Evolutionary conservation across 2,888 invertebrate species (phyloP).

Genomic region (Hyposoter dolosus): DNA sequence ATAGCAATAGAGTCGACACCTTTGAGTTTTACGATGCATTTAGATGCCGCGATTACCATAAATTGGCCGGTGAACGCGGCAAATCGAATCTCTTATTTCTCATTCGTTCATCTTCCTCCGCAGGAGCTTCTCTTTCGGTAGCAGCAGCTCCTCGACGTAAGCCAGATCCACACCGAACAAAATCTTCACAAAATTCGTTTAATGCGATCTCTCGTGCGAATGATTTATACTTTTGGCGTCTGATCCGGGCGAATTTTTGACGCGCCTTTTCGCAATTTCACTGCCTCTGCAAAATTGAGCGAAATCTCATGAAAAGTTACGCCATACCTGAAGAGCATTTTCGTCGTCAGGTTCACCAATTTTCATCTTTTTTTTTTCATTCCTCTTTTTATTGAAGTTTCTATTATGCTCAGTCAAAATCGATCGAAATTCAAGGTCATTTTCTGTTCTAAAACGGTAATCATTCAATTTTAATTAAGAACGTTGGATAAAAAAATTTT

Average conservation of each 20-base stretch:
- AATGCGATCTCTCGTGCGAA: not conserved
- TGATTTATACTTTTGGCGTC: not conserved
- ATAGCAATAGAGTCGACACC: slow-evolving; percentile 54
- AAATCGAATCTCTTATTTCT: slow-evolving; percentile 54
- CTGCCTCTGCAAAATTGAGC: not conserved
- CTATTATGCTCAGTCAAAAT: not conserved
- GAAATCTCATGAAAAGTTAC: not conserved
- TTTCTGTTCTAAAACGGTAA: not conserved
- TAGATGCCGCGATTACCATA: slow-evolving; percentile 67
- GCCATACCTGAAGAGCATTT: not conserved
- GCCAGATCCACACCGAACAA: not conserved
- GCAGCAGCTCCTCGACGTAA: slow-evolving; percentile 7
- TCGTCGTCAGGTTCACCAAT: not conserved
- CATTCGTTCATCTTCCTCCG: not conserved
- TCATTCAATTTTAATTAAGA: not conserved
- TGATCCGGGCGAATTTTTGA: slow-evolving; percentile 5
- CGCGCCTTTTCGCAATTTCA: not conserved
- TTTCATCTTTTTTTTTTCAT: not conserved
- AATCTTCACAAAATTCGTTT: not conserved
- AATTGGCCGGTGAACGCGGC: slow-evolving; percentile 58
- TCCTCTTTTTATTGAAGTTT: not conserved
- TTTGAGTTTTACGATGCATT: slow-evolving; percentile 66
- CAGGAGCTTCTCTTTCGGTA: not conserved
- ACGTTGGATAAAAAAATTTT: no score
- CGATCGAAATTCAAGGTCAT: not conserved